phyloP scores from a whole-genome alignment of 2,113 vertebrate genomes.

The Anarhynchus alexandrinus region DNA sequence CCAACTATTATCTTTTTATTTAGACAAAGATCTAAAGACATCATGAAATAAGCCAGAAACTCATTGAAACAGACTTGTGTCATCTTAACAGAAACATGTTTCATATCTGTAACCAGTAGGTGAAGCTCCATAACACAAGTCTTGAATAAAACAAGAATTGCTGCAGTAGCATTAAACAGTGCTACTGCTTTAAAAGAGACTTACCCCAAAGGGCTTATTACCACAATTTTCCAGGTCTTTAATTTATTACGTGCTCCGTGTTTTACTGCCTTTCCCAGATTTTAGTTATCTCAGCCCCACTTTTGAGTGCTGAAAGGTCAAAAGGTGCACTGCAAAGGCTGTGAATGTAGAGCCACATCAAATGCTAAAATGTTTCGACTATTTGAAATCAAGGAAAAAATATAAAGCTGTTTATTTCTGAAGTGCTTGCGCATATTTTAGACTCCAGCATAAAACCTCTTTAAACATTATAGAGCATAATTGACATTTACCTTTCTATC shows the following conservation, averaged over 20 bases:
- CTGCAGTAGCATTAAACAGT: constrained; percentile 1
- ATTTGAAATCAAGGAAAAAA: constrained; percentile 37
- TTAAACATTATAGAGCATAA: background rate
- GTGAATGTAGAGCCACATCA: background rate
- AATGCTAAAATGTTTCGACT: background rate
- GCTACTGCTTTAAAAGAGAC: constrained; percentile 3
- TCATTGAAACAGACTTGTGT: background rate
- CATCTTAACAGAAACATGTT: background rate
- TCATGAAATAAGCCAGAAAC: background rate
- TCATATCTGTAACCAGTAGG: background rate
- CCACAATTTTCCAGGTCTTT: constrained; percentile 36
- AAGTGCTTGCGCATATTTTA: background rate
- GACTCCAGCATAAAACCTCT: background rate
- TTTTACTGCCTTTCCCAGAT: background rate
- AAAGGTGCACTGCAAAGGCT: background rate
- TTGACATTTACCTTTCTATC: background rate
- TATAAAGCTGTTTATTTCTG: background rate
- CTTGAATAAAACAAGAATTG: constrained; percentile 21
- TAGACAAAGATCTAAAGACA: background rate
- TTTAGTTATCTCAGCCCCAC: background rate
- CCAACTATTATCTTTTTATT: background rate
- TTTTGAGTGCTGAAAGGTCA: constrained; percentile 43
- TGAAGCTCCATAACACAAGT: background rate
- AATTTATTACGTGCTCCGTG: background rate
- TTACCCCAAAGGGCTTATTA: constrained; percentile 39